These are phyloP conservation scores for Phanerotoma sp. DNA, from an alignment of 2,888 invertebrate genomes.

Conservation along the genomic window DNA sequence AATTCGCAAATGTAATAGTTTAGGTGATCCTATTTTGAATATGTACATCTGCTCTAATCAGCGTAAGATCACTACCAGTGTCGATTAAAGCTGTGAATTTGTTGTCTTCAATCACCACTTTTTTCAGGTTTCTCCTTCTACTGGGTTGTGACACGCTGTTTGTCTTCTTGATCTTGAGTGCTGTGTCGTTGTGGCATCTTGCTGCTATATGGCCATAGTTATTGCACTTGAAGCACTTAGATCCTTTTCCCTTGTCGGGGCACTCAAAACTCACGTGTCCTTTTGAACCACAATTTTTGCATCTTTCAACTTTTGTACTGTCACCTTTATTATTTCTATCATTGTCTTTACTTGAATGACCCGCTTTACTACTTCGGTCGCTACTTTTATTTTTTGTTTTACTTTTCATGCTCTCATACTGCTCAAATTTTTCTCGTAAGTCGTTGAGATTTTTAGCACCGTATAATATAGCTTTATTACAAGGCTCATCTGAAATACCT, in stretches of 20 bases:
- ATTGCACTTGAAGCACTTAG: conserved; percentile 22
- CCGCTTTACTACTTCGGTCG: no score
- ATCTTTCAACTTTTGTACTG: neutral
- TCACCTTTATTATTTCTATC: neutral
- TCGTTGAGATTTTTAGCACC: no score
- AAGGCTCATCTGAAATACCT: neutral
- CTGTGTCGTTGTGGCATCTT: conserved; percentile 7
- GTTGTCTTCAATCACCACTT: conserved; percentile 6
- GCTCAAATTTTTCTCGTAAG: neutral
- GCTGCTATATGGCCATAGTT: conserved; percentile 23
- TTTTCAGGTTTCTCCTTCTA: conserved; percentile 7
- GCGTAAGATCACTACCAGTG: no score
- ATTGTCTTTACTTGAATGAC: neutral
- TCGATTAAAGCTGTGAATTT: no score
- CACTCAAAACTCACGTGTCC: conserved; percentile 19
- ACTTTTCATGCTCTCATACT: conserved; percentile 1
- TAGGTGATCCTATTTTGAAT: conserved; percentile 12
- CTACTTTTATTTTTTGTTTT: neutral
- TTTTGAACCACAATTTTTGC: conserved; percentile 17
- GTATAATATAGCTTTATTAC: conserved; percentile 1
- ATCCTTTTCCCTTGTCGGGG: conserved; percentile 22
- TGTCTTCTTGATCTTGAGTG: neutral
- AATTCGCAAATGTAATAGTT: neutral
- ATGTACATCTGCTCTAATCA: conserved; percentile 23
- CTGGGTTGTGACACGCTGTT: neutral